Evolutionary conservation across 2,888 invertebrate genomes (phyloP).

Genomic region (Drosophila setosimentum): DNA sequence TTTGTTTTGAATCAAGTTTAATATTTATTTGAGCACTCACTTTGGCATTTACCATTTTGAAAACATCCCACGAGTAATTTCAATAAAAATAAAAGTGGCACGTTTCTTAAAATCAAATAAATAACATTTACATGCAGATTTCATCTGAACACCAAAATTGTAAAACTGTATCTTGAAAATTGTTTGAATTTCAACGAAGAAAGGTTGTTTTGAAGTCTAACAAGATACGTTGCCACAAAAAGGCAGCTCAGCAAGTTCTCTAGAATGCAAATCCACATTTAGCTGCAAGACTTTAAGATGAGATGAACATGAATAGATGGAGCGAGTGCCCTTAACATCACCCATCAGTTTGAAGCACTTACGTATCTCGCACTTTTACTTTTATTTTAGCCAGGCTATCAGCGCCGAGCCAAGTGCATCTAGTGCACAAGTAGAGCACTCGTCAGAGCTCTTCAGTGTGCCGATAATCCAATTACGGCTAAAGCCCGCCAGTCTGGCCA

Average conservation of each 20-base stretch:
- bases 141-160: not conserved
- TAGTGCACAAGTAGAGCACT: conserved; percentile 64
- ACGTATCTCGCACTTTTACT: conserved; percentile 49
- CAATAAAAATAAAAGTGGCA: not conserved
- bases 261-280: conserved; percentile 31
- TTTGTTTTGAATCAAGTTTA: not conserved
- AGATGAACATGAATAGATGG: conserved; percentile 24
- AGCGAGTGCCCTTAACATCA: conserved; percentile 1
- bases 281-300: conserved; percentile 28
- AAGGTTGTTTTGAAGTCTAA: not conserved
- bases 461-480: conserved; percentile 77
- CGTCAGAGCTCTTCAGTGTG: conserved; percentile 67
- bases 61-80: not conserved
- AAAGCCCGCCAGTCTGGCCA: conserved; percentile 40
- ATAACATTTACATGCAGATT: not conserved
- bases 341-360: conserved; percentile 30
- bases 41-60: not conserved
- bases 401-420: conserved; percentile 51
- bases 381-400: conserved; percentile 49
- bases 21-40: not conserved
- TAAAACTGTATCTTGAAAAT: not conserved
- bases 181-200: not conserved
- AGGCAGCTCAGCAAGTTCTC: not conserved
- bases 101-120: not conserved
- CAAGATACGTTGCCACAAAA: not conserved